These are phyloP conservation scores for Otocyon megalotis DNA, from an alignment of 2,113 vertebrate species.

Conservation along the genomic window DNA sequence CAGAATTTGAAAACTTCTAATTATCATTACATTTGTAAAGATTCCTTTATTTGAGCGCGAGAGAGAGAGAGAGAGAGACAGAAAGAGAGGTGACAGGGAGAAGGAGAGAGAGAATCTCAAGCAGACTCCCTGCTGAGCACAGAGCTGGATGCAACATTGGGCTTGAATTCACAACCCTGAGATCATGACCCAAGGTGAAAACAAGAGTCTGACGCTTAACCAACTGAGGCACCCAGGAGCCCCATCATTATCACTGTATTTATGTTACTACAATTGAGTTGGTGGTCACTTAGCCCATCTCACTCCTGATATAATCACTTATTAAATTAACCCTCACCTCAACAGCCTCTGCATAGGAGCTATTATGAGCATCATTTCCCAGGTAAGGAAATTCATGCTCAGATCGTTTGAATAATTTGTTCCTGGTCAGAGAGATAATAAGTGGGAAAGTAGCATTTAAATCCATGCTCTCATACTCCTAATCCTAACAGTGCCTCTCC, in stretches of 20 bases:
- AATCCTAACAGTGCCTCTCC: background rate
- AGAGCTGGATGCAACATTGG: background rate
- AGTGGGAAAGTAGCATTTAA: background rate
- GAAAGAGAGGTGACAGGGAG: no score
- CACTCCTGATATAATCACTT: background rate
- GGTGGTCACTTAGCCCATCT: background rate
- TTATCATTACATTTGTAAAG: no score
- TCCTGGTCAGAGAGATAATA: background rate
- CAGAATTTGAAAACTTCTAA: background rate
- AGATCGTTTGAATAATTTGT: background rate
- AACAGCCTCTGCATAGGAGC: background rate
- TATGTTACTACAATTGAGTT: rapidly evolving
- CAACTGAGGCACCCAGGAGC: background rate
- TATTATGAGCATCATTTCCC: background rate
- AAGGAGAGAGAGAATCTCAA: background rate
- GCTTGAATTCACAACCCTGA: background rate
- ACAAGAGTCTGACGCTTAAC: background rate
- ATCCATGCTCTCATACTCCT: background rate
- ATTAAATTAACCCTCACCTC: background rate
- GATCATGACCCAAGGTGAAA: background rate
- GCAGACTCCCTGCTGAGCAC: background rate
- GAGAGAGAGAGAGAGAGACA: background rate
- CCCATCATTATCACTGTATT: background rate
- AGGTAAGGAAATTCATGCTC: background rate
- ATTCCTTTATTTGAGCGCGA: background rate